A percentile compares a stretch with the other conserved stretches of the same genome.
Evolutionary conservation across 2,888 invertebrate genomes (phyloP).

Genomic region (Aspidapion aeneum): DNA sequence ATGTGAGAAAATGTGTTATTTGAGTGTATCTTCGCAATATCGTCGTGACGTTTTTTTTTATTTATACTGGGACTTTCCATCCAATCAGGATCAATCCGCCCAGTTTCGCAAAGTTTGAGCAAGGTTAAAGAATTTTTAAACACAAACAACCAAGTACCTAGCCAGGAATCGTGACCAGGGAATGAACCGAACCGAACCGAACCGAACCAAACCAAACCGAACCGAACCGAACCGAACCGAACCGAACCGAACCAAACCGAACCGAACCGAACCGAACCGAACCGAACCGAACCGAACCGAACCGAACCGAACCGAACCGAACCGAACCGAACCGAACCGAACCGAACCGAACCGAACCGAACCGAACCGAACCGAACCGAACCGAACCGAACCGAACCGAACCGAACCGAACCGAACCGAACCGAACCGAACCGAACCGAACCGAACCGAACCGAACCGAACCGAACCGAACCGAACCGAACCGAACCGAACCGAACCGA

Average conservation of each 20-base stretch:
- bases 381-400: conserved; percentile 2
- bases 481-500: conserved; percentile 4
- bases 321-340: conserved; percentile 4
- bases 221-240: conserved; percentile 4
- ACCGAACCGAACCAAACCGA: conserved; percentile 1
- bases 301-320: conserved; percentile 4
- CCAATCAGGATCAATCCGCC: too few relatives aligned
- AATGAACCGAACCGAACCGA: too few relatives aligned
- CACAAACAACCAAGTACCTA: too few relatives aligned
- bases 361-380: conserved; percentile 1
- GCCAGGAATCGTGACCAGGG: too few relatives aligned
- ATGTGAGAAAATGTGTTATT: too few relatives aligned
- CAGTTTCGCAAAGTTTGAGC: too few relatives aligned
- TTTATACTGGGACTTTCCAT: too few relatives aligned
- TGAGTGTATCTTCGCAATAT: too few relatives aligned
- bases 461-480: conserved; percentile 2
- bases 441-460: conserved; percentile 2
- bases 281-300: conserved; percentile 4
- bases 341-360: conserved; percentile 4
- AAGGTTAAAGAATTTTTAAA: too few relatives aligned
- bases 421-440: conserved; percentile 2
- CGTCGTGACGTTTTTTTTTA: too few relatives aligned
- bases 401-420: conserved; percentile 4
- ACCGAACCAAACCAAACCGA: conserved; percentile 4
- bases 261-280: conserved; percentile 4